Evolutionary conservation across 2,797 vertebrate genomes (phyloP), one percentile per base, ranked within the genome.

Genomic region (Acanthis flammea): DNA sequence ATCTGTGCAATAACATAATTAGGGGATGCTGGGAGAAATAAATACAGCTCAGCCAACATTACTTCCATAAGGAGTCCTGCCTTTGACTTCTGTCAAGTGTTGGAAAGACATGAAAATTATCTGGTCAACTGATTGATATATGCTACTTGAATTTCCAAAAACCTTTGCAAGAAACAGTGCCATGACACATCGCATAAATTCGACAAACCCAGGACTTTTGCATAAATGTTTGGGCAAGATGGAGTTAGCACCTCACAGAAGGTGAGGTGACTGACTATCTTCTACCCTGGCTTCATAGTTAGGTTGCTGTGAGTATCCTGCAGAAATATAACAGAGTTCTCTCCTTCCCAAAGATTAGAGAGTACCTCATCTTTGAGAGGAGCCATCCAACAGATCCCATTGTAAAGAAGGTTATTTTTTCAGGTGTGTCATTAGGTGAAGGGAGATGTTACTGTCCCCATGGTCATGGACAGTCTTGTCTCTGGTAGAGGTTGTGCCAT

Each of bases 391-490:
- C 22, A 70, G 51, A 51, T 50, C n/a, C 35, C 16, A 45, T 28
- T 0, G 0, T 23, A 14, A 9, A 87, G 31, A 77, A 58, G 24
- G 21, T 3, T 30, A 18, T 44, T 57, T 77, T 83, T 70, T 5
- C 37, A 30, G 22, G 18, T 41, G 19, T 60, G 51, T 67, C 50
- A 39, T 28, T 53, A 39, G 15, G 10, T 73, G 19, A 45, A 68
- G 30, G 39, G 39, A 53, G 24, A 47, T 86, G 33, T 53, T 53
- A 25, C 17, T 61, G 39, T 39, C 19, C 12, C 39, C 0, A 0
- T 67, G 28, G 33, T 55, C 54, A 55, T 11, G n/a, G n/a, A 33
- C 54, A 33, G 54, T 54, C 57, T 45, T 47, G 48, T 45, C 33
- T 30, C 30, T 53, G 39, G 30, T 30, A 18, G 11, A 41, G 17